A percentile compares a stretch with the other conserved stretches of the same genome.
Evolutionary conservation across 2,113 vertebrate genomes (phyloP).

Genomic region (Ia io): DNA sequence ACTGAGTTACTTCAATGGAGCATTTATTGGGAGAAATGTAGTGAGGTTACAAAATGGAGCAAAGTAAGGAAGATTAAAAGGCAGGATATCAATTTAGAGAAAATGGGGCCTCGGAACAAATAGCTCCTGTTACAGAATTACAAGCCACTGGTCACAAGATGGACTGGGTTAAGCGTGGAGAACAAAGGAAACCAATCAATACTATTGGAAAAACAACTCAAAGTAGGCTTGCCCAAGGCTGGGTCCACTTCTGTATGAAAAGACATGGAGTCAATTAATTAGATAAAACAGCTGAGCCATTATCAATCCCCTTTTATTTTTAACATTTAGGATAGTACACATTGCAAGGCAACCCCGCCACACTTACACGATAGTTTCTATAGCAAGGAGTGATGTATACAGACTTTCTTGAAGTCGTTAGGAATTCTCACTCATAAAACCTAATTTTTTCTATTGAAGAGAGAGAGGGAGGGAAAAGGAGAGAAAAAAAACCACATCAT

Average conservation of each 20-base stretch:
- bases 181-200: neutral
- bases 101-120: neutral
- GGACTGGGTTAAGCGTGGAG: neutral
- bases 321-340: neutral
- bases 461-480: too few relatives aligned
- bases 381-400: neutral
- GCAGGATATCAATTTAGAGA: neutral
- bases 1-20: neutral
- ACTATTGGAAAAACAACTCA: neutral
- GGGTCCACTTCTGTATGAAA: neutral
- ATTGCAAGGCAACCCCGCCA: neutral
- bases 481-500: too few relatives aligned
- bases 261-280: neutral
- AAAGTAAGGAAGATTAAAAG: neutral
- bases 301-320: neutral
- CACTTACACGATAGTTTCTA: accelerated
- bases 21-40: neutral
- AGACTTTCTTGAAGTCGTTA: neutral
- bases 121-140: neutral
- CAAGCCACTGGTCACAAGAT: neutral
- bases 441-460: neutral
- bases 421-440: neutral
- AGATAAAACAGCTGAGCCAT: neutral
- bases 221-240: neutral
- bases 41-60: neutral